Evolutionary conservation across 2,888 invertebrate species (phyloP), one percentile per base, ranked within the genome.

Genomic region (Ditula angustiorana): DNA sequence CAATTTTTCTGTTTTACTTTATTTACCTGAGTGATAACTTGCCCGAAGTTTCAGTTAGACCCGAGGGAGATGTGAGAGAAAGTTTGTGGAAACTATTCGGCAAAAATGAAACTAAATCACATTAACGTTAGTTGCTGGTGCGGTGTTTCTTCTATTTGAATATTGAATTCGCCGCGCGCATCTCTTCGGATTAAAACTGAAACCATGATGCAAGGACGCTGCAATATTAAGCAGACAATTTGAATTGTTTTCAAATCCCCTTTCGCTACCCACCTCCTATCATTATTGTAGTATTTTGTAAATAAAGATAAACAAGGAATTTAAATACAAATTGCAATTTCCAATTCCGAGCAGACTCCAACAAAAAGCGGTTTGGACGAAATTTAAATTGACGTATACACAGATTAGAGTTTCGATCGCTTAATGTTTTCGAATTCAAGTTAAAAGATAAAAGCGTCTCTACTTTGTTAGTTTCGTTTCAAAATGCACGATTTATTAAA

Each of bases 341-440:
- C 71, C 72, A 76, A 75, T 69, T 74, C 72, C 71, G 74, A 68
- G 66, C 69, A 71, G 73, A 69, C 11, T 44, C 74, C 67, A 69
- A 81, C 82, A 83, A 83, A 87, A 83, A 81, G 82, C 80, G 82
- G 81, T 79, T 80, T 81, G 77, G 77, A 72, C 58, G 73, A 85
- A 88, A 87, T 87, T 86, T 86, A 86, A 86, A 88, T 87, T 75
- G 88, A 87, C 88, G 77, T 81, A 78, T 81, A 82, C 78, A 81
- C 77, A 80, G 80, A 85, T 85, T 85, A 84, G 74, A 76, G 73
- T 77, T 80, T 75, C 77, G 76, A 81, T 78, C 75, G 71, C 67
- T 70, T 71, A 75, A 75, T 72, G 71, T 69, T 72, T 71, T 67
- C 13, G 63, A 8, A 74, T 67, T 2, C 62, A 72, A 75, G 70